Evolutionary conservation across 2,888 invertebrate species (phyloP), one percentile per base, ranked within the genome.

Genomic region (Pseudeuparius sepicola): DNA sequence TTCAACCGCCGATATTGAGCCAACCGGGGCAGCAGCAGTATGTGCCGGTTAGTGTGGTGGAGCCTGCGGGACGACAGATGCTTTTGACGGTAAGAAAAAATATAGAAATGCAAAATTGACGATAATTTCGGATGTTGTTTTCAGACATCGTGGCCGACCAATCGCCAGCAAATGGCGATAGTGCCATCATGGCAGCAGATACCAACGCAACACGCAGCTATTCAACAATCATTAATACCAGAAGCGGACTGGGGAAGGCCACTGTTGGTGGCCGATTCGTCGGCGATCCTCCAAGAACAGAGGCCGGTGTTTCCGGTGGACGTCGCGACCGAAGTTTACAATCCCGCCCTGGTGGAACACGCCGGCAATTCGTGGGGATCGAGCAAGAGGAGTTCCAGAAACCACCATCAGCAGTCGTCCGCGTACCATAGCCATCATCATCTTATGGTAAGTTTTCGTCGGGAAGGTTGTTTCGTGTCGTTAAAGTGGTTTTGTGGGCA

Each of bases 31-130:
- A 85, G 54, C 89, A 89, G 61, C 89, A 90, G 61, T 90, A 92
- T 62, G 89, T 78, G 48, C 90, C 93, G 17, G 92, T 93, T 33
- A 92, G 92, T 31, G 88, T 93, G 69, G 87, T 93, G 30, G 87
- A 87, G 52, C 88, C 86, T 46, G 76, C 77, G 44, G 83, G 82
- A 14, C 70, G 83, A 46, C 80, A 82, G 56, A 85, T 85, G 79
- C 61, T 86, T 40, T 64, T 84, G 23, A 78, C 82, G 27, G 75
- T 75, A 63, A 62, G 67, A 47, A 18, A 14, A 23, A 18, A 9
- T 32, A 12, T 24, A 14, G 6, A 18, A 15, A n/a, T 18, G 17
- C 29, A n/a, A n/a, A n/a, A n/a, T n/a, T n/a, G n/a, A n/a, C n/a
- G n/a, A n/a, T n/a, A n/a, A n/a, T n/a, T n/a, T n/a, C n/a, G n/a